A percentile compares a stretch with the other conserved stretches of the same genome.
Conservation (phyloP, 1,140 invertebrate species). For the Calephelis nemesis region DNA sequence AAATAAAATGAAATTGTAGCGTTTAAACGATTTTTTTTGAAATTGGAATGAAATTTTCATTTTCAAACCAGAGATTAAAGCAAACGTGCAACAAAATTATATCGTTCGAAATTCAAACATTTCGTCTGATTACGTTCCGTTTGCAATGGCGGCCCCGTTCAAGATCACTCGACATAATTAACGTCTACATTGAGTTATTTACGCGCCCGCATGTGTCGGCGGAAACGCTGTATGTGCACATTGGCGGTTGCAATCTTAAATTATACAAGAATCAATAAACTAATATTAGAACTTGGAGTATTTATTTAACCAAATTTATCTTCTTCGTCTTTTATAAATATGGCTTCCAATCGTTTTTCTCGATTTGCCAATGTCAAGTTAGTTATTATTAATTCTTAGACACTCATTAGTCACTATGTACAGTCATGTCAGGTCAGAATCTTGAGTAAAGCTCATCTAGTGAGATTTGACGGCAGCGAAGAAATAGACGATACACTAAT, state of each 20-base stretch:
- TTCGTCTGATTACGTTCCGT: slow-evolving; percentile 20
- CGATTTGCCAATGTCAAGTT: no score
- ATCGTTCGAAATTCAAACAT: slow-evolving; percentile 24
- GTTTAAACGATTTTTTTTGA: not conserved
- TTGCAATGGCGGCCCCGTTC: slow-evolving; percentile 33
- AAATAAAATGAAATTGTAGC: not conserved
- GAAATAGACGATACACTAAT: no score
- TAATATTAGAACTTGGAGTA: not conserved
- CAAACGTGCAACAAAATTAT: slow-evolving; percentile 18
- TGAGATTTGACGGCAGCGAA: no score
- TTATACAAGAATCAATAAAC: slow-evolving; percentile 33
- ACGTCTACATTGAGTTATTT: slow-evolving; percentile 69
- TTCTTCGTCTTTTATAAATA: no score
- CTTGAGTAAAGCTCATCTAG: no score
- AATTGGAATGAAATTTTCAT: slow-evolving; percentile 15
- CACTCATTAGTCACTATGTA: no score
- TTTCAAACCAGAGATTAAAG: slow-evolving; percentile 13
- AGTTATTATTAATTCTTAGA: no score
- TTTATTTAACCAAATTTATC: no score
- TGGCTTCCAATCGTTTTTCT: no score
- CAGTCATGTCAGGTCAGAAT: no score
- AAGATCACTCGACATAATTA: slow-evolving; percentile 59
- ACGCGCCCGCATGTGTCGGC: slow-evolving; percentile 67
- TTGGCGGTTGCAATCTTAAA: slow-evolving; percentile 38
- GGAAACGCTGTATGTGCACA: slow-evolving; percentile 43